Base-by-base conservation (phyloP, 2,797 vertebrate genomes). In the Sebastes dallii region DNA sequence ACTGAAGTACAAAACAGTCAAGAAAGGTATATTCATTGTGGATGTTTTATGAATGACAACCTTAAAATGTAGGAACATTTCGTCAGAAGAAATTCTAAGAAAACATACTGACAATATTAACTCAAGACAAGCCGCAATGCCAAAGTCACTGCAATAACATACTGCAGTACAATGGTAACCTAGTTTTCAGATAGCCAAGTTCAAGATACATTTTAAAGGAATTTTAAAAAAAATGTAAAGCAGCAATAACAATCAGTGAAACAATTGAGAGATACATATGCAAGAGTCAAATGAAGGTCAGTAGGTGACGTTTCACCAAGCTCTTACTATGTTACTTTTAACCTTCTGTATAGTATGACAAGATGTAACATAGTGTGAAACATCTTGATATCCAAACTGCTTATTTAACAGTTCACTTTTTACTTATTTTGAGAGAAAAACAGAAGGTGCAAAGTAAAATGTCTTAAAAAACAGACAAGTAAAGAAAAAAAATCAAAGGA, bases 1-100 rank as follows among this genome's bases (percentile, higher is more conserved):
- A 99, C 98, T 99, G 90, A 65, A 91, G 90, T 2, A 60, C 2
- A 65, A 70, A 69, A 75, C 4, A 81, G 30, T 20, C 0, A 6
- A 56, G n/a, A 46, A 46, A 46, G 42, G 14, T 18, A 18, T 46
- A 46, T 18, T 46, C 42, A 46, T 46, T 55, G 6, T 42, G 11
- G 16, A 30, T 62, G 24, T 66, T 71, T 29, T 24, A 36, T 12
- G 39, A 58, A 59, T 11, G 8, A 36, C 5, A 59, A 56, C 14
- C 4, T n/a, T 22, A 29, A 36, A 70, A 24, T 5, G 0, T 20
- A 54, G 58, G 42, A 32, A 25, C 4, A 62, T 46, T 32, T 4
- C 4, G 24, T n/a, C 5, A n/a, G 8, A 60, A 34, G 9, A 39
- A 61, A 22, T 30, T 64, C 20, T 16, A 14, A 61, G 18, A 27